These are phyloP conservation scores for Cotesia chilonis DNA, from an alignment of 1,140 invertebrate genomes.

Conservation along the genomic window DNA sequence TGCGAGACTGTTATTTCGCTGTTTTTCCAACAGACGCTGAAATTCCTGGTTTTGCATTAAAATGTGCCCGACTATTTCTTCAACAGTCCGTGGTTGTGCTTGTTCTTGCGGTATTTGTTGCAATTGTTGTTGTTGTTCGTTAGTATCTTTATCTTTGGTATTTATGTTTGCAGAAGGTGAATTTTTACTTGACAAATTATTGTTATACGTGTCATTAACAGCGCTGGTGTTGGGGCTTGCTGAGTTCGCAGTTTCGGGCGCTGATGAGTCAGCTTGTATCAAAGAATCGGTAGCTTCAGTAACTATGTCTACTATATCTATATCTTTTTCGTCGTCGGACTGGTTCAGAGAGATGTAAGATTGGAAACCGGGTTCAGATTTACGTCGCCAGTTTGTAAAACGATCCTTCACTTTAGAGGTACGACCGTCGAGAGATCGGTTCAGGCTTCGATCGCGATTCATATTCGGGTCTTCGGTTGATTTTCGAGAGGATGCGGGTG, in stretches of 20 bases:
- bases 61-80: conserved; percentile 83
- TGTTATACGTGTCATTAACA: not conserved
- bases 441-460: conserved; percentile 57
- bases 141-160: conserved; percentile 47
- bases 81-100: conserved; percentile 69
- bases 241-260: conserved; percentile 5
- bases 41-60: conserved; percentile 86
- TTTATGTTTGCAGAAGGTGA: conserved; percentile 33
- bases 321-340: conserved; percentile 50
- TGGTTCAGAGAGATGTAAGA: conserved; percentile 58
- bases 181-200: conserved; percentile 22
- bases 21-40: conserved; percentile 78
- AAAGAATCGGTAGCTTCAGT: not conserved
- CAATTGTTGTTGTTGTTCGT: no score
- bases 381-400: conserved; percentile 72
- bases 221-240: no score
- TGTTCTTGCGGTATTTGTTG: conserved; percentile 35
- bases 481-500: conserved; percentile 54
- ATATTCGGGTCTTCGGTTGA: conserved; percentile 45
- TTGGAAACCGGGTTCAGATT: conserved; percentile 75
- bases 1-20: conserved; percentile 67
- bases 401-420: conserved; percentile 63
- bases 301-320: not conserved
- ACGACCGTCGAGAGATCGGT: conserved; percentile 55
- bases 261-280: not conserved